phyloP scores from a whole-genome alignment of 2,888 invertebrate species.

The Serripes groenlandicus region DNA sequence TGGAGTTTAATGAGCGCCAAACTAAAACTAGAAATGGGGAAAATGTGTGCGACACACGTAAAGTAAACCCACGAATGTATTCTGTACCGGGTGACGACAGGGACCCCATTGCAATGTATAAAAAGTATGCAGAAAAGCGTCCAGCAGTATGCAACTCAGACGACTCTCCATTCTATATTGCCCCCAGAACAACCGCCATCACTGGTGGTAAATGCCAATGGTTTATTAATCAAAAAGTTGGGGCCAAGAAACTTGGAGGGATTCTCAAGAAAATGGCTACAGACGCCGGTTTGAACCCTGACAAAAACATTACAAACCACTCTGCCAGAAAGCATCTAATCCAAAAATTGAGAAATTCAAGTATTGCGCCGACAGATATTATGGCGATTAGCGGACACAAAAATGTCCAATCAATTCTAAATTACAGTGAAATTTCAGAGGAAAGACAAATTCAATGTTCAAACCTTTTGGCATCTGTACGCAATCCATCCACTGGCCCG shows the following conservation, averaged over 20 bases:
- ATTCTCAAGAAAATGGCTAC: not conserved
- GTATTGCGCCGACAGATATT: slow-evolving; percentile 35
- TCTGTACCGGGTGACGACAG: not conserved
- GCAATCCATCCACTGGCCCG: not conserved
- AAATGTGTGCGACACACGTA: not conserved
- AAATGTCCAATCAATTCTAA: slow-evolving; percentile 48
- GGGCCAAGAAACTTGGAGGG: not conserved
- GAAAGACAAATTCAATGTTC: slow-evolving; percentile 46
- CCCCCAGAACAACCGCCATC: not conserved
- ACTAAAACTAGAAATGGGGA: not conserved
- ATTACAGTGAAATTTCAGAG: slow-evolving; percentile 43
- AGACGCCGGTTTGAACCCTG: not conserved
- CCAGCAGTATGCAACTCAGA: not conserved
- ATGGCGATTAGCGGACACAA: slow-evolving; percentile 55
- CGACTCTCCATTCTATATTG: not conserved
- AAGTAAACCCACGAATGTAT: not conserved
- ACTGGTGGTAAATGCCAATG: not conserved
- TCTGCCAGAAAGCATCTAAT: not conserved
- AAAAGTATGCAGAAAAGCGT: not conserved
- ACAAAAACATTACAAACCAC: not conserved
- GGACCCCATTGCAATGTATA: not conserved
- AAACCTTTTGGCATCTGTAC: slow-evolving; percentile 3
- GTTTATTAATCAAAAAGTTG: not conserved
- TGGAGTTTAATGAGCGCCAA: slow-evolving; percentile 24
- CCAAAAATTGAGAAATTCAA: not conserved